These are phyloP conservation scores for Bambusicola thoracicus DNA, from an alignment of 2,113 vertebrate genomes.

Conservation along the genomic window DNA sequence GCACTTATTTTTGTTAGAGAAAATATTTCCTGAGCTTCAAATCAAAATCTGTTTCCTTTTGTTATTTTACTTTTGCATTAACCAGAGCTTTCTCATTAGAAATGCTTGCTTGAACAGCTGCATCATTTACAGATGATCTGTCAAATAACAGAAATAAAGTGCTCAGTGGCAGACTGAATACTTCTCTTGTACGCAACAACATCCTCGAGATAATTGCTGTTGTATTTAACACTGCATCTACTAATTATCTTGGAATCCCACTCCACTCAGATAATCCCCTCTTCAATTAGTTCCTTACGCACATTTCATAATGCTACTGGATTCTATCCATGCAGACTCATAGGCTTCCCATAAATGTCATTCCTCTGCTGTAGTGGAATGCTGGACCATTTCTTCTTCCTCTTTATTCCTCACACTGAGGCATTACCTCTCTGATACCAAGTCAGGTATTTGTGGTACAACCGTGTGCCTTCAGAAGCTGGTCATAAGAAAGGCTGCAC, in stretches of 20 bases:
- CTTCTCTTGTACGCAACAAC: neutral
- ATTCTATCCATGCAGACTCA: neutral
- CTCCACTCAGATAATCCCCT: constrained; percentile 15
- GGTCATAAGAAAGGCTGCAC: neutral
- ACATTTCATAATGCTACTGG: neutral
- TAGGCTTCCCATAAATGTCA: neutral
- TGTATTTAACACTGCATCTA: constrained; percentile 6
- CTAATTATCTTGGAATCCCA: constrained; percentile 48
- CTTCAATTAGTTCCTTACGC: constrained; percentile 45
- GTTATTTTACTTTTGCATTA: neutral
- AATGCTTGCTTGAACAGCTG: neutral
- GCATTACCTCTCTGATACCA: neutral
- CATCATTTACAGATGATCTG: neutral
- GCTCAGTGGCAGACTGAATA: neutral
- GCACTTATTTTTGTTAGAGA: constrained; percentile 8
- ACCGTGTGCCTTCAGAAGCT: neutral
- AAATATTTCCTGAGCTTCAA: neutral
- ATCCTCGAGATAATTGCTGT: neutral
- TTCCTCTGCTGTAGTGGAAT: neutral
- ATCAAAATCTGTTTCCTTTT: neutral
- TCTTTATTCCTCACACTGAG: neutral
- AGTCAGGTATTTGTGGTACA: accelerated
- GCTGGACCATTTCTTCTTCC: neutral
- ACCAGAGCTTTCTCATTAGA: neutral
- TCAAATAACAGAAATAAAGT: neutral